Conservation (phyloP, 2,888 invertebrate genomes). For the Octonoba sinensis region DNA sequence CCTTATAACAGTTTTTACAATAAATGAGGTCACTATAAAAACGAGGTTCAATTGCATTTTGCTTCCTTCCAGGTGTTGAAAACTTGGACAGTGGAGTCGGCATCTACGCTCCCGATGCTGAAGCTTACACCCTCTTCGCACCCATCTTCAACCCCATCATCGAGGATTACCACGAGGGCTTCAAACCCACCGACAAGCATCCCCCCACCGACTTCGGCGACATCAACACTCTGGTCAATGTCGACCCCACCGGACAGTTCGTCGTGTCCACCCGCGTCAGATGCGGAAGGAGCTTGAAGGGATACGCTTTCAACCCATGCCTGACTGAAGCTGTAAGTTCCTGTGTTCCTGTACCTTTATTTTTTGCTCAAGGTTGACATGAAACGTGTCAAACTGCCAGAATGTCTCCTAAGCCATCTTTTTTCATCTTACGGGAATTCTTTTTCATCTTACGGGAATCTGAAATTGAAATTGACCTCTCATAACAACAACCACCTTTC, state of each 20-base stretch:
- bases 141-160: slow-evolving; percentile 97
- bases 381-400: too few species aligned
- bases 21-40: too few species aligned
- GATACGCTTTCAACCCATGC: slow-evolving; percentile 98
- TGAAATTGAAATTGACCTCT: too few species aligned
- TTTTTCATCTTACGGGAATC: too few species aligned
- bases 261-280: slow-evolving; percentile 96
- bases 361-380: too few species aligned
- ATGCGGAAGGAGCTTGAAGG: slow-evolving; percentile 88
- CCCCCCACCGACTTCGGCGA: slow-evolving; percentile 95
- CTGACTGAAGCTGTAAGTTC: slow-evolving; percentile 82
- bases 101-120: slow-evolving; percentile 97
- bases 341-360: neutral
- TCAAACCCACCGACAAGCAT: slow-evolving; percentile 94
- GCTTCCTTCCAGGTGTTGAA: slow-evolving; percentile 80
- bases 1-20: too few species aligned
- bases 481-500: too few species aligned
- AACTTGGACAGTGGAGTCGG: slow-evolving; percentile 97
- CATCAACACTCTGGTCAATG: slow-evolving; percentile 87
- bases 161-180: slow-evolving; percentile 96
- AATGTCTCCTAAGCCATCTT: too few species aligned
- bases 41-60: too few species aligned
- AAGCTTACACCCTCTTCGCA: slow-evolving; percentile 91
- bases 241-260: slow-evolving; percentile 85
- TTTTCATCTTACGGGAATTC: too few species aligned